Conservation (phyloP, 2,888 invertebrate species). For the Torymus texanus region DNA sequence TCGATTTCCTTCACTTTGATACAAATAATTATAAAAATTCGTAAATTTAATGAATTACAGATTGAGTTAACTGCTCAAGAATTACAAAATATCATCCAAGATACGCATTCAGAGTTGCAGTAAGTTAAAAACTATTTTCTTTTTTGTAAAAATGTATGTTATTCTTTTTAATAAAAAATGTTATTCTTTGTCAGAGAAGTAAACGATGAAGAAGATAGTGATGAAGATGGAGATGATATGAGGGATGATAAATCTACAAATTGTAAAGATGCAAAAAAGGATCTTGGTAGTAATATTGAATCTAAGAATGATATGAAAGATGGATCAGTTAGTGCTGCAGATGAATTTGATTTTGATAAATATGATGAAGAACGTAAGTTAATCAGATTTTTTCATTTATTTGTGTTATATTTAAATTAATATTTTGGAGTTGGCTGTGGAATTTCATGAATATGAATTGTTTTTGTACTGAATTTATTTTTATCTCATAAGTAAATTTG, state of each 20-base stretch:
- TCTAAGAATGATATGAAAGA: slow-evolving; percentile 53
- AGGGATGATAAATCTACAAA: slow-evolving; percentile 53
- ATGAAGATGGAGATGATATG: slow-evolving; percentile 41
- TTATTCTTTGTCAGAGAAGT: slow-evolving; percentile 65
- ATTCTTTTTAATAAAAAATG: slow-evolving; percentile 13
- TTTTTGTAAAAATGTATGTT: slow-evolving; percentile 12
- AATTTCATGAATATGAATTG: too few relatives aligned
- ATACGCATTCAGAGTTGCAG: slow-evolving; percentile 82
- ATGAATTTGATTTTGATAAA: slow-evolving; percentile 85
- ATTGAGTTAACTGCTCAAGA: slow-evolving; percentile 86
- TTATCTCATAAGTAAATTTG: too few relatives aligned
- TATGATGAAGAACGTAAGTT: slow-evolving; percentile 84
- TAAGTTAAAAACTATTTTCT: slow-evolving; percentile 71
- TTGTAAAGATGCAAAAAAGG: slow-evolving; percentile 48
- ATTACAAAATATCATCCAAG: slow-evolving; percentile 84
- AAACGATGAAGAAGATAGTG: slow-evolving; percentile 73
- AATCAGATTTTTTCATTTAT: not conserved
- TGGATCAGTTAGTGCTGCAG: slow-evolving; percentile 68
- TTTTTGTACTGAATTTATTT: too few relatives aligned
- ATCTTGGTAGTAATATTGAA: slow-evolving; percentile 12
- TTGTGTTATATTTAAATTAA: not conserved
- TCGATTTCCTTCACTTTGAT: slow-evolving; percentile 16
- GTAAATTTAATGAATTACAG: slow-evolving; percentile 72
- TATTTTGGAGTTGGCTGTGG: too few relatives aligned
- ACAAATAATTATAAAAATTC: too few relatives aligned